phyloP scores from a whole-genome alignment of 2,888 invertebrate genomes.

The Chromoteleia sp. region DNA sequence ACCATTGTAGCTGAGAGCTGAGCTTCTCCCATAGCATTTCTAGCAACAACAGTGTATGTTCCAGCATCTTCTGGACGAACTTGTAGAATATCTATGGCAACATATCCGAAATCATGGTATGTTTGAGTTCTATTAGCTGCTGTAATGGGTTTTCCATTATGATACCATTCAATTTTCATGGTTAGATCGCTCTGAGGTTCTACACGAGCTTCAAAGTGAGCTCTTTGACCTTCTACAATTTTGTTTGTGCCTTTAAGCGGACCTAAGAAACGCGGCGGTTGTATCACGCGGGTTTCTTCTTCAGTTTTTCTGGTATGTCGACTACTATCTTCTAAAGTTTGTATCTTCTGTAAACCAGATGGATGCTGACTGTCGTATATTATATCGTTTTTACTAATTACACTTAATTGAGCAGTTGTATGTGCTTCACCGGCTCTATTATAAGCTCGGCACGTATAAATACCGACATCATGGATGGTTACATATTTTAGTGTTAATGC shows the following conservation, averaged over 20 bases:
- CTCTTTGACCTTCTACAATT: constrained; percentile 96
- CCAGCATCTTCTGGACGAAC: constrained; percentile 97
- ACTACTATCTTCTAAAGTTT: constrained; percentile 93
- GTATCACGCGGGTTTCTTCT: constrained; percentile 91
- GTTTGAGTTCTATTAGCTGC: constrained; percentile 96
- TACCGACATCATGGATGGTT: constrained; percentile 94
- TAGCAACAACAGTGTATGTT: constrained; percentile 96
- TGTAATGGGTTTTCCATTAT: constrained; percentile 96
- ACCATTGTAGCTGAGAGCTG: constrained; percentile 93
- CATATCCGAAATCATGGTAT: constrained; percentile 98
- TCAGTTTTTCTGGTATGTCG: constrained; percentile 88
- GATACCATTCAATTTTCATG: constrained; percentile 98
- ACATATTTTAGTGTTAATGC: constrained; percentile 97
- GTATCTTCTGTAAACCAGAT: constrained; percentile 95
- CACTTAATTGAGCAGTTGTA: constrained; percentile 92
- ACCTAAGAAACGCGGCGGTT: constrained; percentile 94
- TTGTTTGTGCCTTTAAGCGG: constrained; percentile 96
- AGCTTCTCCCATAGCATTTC: constrained; percentile 96
- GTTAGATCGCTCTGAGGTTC: constrained; percentile 97
- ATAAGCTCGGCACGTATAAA: constrained; percentile 94
- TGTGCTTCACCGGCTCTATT: constrained; percentile 94
- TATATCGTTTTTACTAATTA: constrained; percentile 93
- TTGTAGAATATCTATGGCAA: constrained; percentile 96
- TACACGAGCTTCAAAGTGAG: constrained; percentile 97
- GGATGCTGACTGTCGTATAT: constrained; percentile 96